Conservation (phyloP, 2,113 vertebrate species). For the Verasper variegatus region DNA sequence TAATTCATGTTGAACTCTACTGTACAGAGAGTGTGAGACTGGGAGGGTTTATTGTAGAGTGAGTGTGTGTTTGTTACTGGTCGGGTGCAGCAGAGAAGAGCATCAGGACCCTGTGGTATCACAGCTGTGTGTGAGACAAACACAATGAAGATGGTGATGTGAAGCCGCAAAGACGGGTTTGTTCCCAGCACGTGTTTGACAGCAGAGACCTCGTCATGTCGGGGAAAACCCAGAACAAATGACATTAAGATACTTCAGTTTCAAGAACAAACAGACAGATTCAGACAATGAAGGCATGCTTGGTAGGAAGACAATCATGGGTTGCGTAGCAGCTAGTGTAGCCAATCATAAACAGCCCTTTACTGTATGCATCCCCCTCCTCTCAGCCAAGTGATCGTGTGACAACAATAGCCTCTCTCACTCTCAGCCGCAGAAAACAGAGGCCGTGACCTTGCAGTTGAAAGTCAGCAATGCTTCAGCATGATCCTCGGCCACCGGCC, state of each 20-base stretch:
- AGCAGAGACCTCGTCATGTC: neutral
- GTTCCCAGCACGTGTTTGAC: constrained; percentile 1
- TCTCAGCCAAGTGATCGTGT: constrained; percentile 20
- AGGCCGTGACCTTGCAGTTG: constrained; percentile 9
- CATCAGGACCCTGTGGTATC: neutral
- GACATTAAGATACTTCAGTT: neutral
- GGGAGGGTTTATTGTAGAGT: constrained; percentile 14
- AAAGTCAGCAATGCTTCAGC: neutral
- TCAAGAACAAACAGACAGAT: neutral
- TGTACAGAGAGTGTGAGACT: constrained; percentile 27
- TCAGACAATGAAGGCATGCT: constrained; percentile 12
- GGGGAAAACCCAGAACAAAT: neutral
- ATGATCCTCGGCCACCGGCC: neutral
- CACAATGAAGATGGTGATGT: no score
- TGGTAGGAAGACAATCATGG: constrained; percentile 16
- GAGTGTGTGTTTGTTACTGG: constrained; percentile 2
- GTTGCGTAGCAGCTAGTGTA: constrained; percentile 19
- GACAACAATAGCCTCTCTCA: constrained; percentile 51
- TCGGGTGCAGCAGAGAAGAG: constrained; percentile 9
- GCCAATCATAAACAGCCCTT: constrained; percentile 27
- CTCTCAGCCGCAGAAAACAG: constrained; percentile 12
- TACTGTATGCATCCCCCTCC: constrained; percentile 25
- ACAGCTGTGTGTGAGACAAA: no score
- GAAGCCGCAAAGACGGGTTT: neutral
- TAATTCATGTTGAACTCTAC: constrained; percentile 62